phyloP scores from a whole-genome alignment of 2,797 vertebrate species.

The Austrolebias charrua region DNA sequence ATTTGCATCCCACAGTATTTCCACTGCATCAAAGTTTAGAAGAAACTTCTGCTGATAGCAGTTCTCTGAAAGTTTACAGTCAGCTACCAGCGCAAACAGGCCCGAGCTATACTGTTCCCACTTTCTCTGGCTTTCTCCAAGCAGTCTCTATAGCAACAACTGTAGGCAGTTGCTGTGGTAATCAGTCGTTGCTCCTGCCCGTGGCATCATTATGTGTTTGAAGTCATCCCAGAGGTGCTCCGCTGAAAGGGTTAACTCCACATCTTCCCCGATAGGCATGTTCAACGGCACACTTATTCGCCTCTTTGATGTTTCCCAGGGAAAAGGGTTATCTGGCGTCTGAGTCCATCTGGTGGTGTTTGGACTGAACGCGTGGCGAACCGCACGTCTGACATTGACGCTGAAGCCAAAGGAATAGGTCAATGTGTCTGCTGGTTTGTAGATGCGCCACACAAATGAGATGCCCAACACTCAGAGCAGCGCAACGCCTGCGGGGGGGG shows the following conservation, averaged over 20 bases:
- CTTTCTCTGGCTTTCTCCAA: conserved; percentile 66
- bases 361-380: conserved; percentile 45
- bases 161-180: conserved; percentile 73
- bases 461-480: conserved; percentile 61
- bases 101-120: conserved; percentile 51
- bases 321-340: conserved; percentile 63
- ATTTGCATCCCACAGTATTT: conserved; percentile 70
- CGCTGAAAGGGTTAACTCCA: conserved; percentile 71
- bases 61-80: conserved; percentile 68
- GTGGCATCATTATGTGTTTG: conserved; percentile 72
- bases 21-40: conserved; percentile 64
- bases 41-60: conserved; percentile 71
- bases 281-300: conserved; percentile 60
- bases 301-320: conserved; percentile 68
- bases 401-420: conserved; percentile 82
- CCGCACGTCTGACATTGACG: conserved; percentile 75
- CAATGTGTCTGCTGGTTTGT: conserved; percentile 77
- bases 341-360: conserved; percentile 63
- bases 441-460: conserved; percentile 66
- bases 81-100: conserved; percentile 41
- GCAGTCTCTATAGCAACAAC: conserved; percentile 82
- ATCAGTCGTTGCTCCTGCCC: conserved; percentile 66
- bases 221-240: conserved; percentile 69
- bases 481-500: conserved; percentile 43
- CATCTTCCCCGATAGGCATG: conserved; percentile 46